phyloP scores from a whole-genome alignment of 1,140 invertebrate genomes.

The Elysia chlorotica region DNA sequence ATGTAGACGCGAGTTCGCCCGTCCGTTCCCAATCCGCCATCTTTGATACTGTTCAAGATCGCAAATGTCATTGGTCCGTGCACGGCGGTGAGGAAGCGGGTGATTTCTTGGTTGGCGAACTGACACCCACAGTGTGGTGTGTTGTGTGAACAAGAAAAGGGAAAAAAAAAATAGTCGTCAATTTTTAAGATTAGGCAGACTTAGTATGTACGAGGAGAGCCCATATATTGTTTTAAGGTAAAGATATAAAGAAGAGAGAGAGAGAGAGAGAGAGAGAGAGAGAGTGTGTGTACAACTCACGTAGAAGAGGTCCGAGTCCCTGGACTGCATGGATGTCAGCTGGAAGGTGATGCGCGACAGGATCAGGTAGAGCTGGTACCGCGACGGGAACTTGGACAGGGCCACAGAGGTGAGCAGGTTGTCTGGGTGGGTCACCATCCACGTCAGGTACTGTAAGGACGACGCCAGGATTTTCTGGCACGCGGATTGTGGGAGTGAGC shows the following conservation, averaged over 20 bases:
- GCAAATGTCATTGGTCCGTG: slow-evolving; percentile 6
- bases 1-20: slow-evolving; percentile 14
- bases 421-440: not conserved
- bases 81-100: not conserved
- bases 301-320: not conserved
- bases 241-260: too few relatives aligned
- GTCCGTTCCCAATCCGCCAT: slow-evolving; percentile 8
- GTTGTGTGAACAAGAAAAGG: too few relatives aligned
- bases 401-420: not conserved
- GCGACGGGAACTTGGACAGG: slow-evolving; percentile 5
- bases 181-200: too few relatives aligned
- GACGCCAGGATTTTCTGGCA: slow-evolving; percentile 3
- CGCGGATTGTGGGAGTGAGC: too few relatives aligned
- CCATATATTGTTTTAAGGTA: too few relatives aligned
- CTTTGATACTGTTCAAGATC: slow-evolving; percentile 5
- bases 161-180: too few relatives aligned
- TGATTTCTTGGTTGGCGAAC: not conserved
- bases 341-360: slow-evolving; percentile 1
- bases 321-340: not conserved
- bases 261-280: too few relatives aligned
- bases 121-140: too few relatives aligned
- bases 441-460: not conserved
- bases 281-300: too few relatives aligned
- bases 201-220: too few relatives aligned
- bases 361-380: slow-evolving; percentile 16